These are phyloP conservation scores for Macrotus californicus DNA, from an alignment of 2,113 vertebrate genomes.

Conservation along the genomic window DNA sequence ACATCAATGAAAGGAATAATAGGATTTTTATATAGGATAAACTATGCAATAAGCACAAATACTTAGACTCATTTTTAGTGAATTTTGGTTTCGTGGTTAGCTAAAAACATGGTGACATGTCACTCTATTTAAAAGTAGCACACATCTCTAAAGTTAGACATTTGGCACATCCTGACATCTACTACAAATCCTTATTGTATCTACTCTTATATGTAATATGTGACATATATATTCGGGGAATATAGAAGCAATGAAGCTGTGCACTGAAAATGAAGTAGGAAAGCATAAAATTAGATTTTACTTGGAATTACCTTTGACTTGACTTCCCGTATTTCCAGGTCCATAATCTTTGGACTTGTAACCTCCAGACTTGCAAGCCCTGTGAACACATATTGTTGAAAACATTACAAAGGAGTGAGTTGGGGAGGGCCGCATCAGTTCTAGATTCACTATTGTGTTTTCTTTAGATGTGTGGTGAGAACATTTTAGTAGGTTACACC, in stretches of 20 bases:
- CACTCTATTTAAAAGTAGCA: conserved; percentile 8
- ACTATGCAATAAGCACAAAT: background rate
- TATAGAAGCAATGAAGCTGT: background rate
- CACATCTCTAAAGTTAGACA: background rate
- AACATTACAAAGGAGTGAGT: background rate
- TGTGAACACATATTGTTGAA: conserved; percentile 32
- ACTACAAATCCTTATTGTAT: background rate
- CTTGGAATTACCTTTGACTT: conserved; percentile 71
- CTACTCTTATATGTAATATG: background rate
- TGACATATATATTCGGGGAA: background rate
- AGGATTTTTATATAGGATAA: background rate
- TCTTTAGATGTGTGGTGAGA: background rate
- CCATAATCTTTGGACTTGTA: conserved; percentile 67
- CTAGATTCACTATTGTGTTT: background rate
- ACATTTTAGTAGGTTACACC: background rate
- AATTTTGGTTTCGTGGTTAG: background rate
- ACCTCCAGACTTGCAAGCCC: conserved; percentile 61
- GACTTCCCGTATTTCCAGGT: conserved; percentile 54
- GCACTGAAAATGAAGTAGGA: background rate
- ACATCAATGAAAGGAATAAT: background rate
- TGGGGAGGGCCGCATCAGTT: background rate
- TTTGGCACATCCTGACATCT: background rate
- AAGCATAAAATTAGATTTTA: background rate
- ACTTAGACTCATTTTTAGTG: background rate
- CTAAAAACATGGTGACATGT: background rate